These are phyloP conservation scores for Phortica okadai DNA, from an alignment of 2,888 invertebrate genomes.

Conservation along the genomic window DNA sequence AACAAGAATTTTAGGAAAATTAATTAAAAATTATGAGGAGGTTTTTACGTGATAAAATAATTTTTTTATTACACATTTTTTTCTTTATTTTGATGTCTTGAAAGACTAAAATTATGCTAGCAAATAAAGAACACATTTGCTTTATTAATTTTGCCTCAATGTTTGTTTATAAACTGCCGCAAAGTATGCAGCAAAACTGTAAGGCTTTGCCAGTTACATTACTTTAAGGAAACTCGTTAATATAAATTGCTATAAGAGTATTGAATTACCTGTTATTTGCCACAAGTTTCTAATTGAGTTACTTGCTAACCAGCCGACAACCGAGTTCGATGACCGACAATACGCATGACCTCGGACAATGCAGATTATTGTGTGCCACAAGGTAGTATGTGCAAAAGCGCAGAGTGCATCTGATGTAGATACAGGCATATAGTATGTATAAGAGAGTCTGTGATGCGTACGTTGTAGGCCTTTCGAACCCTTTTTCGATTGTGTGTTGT, in stretches of 20 bases:
- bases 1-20: not conserved
- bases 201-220: not conserved
- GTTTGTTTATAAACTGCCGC: not conserved
- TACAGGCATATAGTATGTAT: not conserved
- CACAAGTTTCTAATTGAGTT: constrained; percentile 14
- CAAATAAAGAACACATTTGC: too few relatives aligned
- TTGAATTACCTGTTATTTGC: not conserved
- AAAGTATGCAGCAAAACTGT: not conserved
- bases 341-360: constrained; percentile 28
- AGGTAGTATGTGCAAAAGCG: not conserved
- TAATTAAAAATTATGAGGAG: not conserved
- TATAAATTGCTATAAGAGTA: too few relatives aligned
- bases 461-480: not conserved
- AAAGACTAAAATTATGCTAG: too few relatives aligned
- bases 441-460: not conserved
- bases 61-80: too few relatives aligned
- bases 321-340: constrained; percentile 22
- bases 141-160: too few relatives aligned
- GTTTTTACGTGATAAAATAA: too few relatives aligned
- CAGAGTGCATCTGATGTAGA: not conserved
- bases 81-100: too few relatives aligned
- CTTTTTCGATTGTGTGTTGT: constrained; percentile 8
- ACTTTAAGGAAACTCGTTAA: not conserved
- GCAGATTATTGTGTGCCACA: constrained; percentile 10
- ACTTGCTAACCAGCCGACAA: not conserved